Percentiles rank a stretch among this genome's conserved stretches.
Conservation (phyloP, 2,888 invertebrate genomes). For the Drosophila mettleri region DNA sequence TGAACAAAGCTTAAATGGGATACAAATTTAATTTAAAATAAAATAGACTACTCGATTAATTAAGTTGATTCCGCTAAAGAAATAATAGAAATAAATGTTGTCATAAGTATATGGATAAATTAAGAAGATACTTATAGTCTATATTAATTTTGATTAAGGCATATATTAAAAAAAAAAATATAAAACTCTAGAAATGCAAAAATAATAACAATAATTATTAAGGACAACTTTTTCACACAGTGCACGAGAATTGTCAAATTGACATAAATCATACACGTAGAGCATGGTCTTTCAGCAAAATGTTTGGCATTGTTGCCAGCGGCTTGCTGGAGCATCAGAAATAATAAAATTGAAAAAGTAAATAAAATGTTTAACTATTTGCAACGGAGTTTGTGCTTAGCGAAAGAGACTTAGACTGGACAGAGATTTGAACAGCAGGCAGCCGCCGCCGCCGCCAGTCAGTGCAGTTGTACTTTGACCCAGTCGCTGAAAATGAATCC, state of each 20-base stretch:
- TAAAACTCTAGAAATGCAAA: no score
- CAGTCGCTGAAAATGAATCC: constrained; percentile 9
- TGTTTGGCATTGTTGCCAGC: constrained; percentile 46
- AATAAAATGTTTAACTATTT: neutral
- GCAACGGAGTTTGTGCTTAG: constrained; percentile 11
- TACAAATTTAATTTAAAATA: no score
- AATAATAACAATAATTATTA: neutral
- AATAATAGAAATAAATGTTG: no score
- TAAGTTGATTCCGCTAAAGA: no score
- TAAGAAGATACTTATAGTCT: no score
- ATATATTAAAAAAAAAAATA: neutral
- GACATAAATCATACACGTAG: constrained; percentile 63
- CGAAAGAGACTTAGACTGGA: neutral
- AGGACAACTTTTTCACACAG: constrained; percentile 21
- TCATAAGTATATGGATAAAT: no score
- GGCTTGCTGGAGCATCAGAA: neutral
- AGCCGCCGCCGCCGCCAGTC: neutral
- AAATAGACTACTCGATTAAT: no score
- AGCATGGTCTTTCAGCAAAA: constrained; percentile 27
- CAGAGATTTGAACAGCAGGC: constrained; percentile 5
- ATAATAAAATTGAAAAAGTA: neutral
- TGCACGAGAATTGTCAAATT: constrained; percentile 26
- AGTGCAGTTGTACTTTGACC: constrained; percentile 60
- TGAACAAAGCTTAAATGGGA: no score
- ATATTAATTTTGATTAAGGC: no score